Evolutionary conservation across 2,797 vertebrate genomes (phyloP).

Genomic region (Adelosebastes latens): DNA sequence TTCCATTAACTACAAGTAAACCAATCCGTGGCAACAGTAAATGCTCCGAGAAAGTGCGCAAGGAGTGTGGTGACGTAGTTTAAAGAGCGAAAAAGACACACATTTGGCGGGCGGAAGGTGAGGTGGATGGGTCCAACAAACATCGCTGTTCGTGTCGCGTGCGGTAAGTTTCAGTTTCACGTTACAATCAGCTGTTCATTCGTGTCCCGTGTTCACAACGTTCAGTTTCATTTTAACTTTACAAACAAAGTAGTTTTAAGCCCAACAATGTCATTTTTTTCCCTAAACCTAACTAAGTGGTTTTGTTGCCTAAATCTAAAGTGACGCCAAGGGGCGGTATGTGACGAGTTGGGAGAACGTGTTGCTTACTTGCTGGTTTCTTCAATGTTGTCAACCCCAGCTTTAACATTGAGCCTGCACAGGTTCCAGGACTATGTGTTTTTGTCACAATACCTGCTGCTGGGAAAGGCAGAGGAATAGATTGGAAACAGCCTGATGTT

Average conservation of each 20-base stretch:
- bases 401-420: conserved; percentile 31
- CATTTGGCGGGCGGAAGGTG: no score
- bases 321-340: no score
- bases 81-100: no score
- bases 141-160: no score
- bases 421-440: conserved; percentile 30
- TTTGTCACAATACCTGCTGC: conserved; percentile 60
- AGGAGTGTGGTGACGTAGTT: no score
- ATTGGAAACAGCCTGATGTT: conserved; percentile 70
- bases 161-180: no score
- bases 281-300: neutral
- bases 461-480: conserved; percentile 54
- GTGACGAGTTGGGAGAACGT: neutral
- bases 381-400: conserved; percentile 36
- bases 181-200: neutral
- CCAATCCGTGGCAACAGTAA: no score
- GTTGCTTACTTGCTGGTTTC: neutral
- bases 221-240: neutral
- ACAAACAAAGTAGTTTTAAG: no score
- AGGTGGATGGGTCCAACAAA: no score
- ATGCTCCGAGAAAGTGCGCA: no score
- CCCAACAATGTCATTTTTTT: neutral
- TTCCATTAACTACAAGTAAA: no score
- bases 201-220: neutral
- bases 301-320: neutral